phyloP scores from a whole-genome alignment of 2,113 vertebrate genomes.

The Amphilophus citrinellus region DNA sequence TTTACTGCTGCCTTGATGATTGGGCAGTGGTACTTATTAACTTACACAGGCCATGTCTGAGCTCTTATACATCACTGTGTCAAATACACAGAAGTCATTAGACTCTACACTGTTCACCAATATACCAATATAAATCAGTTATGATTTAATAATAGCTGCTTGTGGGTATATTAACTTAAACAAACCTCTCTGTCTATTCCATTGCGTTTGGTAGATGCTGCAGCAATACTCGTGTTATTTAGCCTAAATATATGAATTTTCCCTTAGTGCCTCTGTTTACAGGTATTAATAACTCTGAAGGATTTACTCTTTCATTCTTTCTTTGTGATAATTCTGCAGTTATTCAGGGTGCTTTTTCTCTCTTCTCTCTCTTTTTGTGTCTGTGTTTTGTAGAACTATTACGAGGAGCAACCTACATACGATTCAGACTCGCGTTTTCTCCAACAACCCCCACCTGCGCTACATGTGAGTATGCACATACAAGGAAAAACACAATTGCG shows the following conservation, averaged over 20 bases:
- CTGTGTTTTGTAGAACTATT: constrained; percentile 86
- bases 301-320: too few relatives aligned
- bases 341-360: background rate
- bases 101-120: too few relatives aligned
- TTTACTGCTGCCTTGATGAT: background rate
- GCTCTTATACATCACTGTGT: background rate
- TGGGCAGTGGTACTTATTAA: background rate
- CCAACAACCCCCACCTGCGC: constrained; percentile 92
- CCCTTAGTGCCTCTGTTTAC: background rate
- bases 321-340: too few relatives aligned
- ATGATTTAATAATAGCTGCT: too few relatives aligned
- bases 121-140: too few relatives aligned
- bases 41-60: background rate
- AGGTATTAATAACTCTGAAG: too few relatives aligned
- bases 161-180: too few relatives aligned
- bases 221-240: too few relatives aligned
- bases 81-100: too few relatives aligned
- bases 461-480: constrained; percentile 89
- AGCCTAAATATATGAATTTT: too few relatives aligned
- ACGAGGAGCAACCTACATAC: constrained; percentile 89
- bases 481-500: background rate
- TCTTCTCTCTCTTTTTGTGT: background rate
- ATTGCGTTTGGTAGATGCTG: too few relatives aligned
- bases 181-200: too few relatives aligned
- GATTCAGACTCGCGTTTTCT: constrained; percentile 90